These are phyloP conservation scores for Callospermophilus lateralis DNA, from an alignment of 2,113 vertebrate genomes.

Conservation along the genomic window DNA sequence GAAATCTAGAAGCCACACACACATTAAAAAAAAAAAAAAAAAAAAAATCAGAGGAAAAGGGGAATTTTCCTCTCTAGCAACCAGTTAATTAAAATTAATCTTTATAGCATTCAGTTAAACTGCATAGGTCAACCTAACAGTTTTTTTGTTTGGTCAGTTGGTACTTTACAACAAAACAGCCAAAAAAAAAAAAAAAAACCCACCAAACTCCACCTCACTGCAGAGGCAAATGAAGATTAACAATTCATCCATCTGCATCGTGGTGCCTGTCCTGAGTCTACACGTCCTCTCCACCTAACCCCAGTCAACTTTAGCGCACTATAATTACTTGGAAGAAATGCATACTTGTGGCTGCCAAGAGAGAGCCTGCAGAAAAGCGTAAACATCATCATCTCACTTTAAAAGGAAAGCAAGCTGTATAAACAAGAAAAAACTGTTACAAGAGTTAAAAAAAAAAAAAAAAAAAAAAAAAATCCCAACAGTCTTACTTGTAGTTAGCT, in stretches of 20 bases:
- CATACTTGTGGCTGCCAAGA: slow-evolving; percentile 81
- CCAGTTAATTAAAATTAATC: slow-evolving; percentile 29
- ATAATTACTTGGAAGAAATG: slow-evolving; percentile 82
- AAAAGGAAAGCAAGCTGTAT: slow-evolving; percentile 85
- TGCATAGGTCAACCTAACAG: background rate
- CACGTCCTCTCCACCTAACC: slow-evolving; percentile 62
- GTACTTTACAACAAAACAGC: background rate
- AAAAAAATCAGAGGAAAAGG: background rate
- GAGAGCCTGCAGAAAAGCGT: slow-evolving; percentile 76
- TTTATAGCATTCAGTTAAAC: slow-evolving; percentile 32
- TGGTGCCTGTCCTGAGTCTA: slow-evolving; percentile 7
- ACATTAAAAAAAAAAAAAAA: background rate
- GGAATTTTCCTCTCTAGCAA: background rate
- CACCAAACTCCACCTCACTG: background rate
- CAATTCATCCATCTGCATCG: slow-evolving; percentile 69
- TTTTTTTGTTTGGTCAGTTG: background rate
- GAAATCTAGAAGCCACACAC: slow-evolving; percentile 27
- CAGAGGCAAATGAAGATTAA: background rate
- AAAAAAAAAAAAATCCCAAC: slow-evolving; percentile 54
- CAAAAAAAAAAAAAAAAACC: no score
- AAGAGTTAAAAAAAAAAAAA: slow-evolving; percentile 55
- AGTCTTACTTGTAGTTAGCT: slow-evolving; percentile 89
- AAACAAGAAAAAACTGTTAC: slow-evolving; percentile 82
- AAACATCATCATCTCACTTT: slow-evolving; percentile 74
- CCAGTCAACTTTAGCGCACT: slow-evolving; percentile 64